Evolutionary conservation across 2,113 vertebrate species (phyloP).

Genomic region (Myrmophylax atrothorax): DNA sequence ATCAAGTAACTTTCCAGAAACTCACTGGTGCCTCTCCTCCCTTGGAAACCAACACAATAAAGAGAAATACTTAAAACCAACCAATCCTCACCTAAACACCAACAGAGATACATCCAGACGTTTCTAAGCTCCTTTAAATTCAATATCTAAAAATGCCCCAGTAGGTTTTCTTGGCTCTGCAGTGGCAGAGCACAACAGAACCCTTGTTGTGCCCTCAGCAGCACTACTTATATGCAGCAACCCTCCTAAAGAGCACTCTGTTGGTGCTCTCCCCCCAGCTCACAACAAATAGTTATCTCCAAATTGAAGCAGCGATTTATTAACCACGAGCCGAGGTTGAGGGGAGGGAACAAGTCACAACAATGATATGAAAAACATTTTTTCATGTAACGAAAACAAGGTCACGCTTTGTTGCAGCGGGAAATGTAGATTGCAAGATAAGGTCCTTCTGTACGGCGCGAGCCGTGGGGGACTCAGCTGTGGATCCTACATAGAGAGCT

Average conservation of each 20-base stretch:
- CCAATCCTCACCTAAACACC: neutral
- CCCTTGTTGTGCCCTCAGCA: slow-evolving; percentile 40
- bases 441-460: slow-evolving; percentile 78
- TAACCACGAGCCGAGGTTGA: slow-evolving; percentile 32
- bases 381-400: slow-evolving; percentile 77
- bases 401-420: slow-evolving; percentile 77
- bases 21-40: neutral
- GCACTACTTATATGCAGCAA: slow-evolving; percentile 41
- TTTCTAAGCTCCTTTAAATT: slow-evolving; percentile 41
- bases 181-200: slow-evolving; percentile 43
- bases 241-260: slow-evolving; percentile 63
- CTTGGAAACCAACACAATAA: neutral
- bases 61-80: neutral
- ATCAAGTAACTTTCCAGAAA: neutral
- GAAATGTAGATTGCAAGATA: slow-evolving; percentile 75
- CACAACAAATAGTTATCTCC: slow-evolving; percentile 56
- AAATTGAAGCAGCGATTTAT: slow-evolving; percentile 64
- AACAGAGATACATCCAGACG: neutral
- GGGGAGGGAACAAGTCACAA: slow-evolving; percentile 16
- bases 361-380: slow-evolving; percentile 63
- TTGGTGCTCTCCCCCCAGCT: slow-evolving; percentile 56
- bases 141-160: slow-evolving; percentile 34
- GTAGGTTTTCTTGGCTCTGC: slow-evolving; percentile 57
- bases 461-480: slow-evolving; percentile 77
- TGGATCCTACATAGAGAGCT: slow-evolving; percentile 74